Base-by-base conservation (phyloP, 2,797 vertebrate species). In the Acipenser transmontanus region DNA sequence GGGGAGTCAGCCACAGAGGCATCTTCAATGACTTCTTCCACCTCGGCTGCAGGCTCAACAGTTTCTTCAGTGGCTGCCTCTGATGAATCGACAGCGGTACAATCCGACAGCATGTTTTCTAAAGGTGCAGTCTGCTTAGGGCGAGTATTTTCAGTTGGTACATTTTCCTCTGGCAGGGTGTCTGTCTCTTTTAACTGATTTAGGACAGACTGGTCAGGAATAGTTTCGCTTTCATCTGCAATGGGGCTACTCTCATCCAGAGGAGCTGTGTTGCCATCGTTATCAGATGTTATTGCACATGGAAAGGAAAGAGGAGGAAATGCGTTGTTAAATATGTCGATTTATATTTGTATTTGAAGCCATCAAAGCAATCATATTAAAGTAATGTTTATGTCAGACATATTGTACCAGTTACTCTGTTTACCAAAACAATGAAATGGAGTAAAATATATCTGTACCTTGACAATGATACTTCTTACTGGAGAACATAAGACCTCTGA, bases 121-220 rank as follows among this genome's bases (percentile, higher is more conserved):
- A 17, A 14, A 6, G 62, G 4, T 61, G 52, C 47, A 50, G 48
- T 47, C 7, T 57, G 51, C n/a, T 12, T 12, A 5, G 60, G 7
- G 6, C 49, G 50, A 56, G 13, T 47, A 8, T 65, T 54, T 4
- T 66, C 69, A 0, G 70, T 56, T 34, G 62, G 64, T 74, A 76
- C 81, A 7, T 11, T 34, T 34, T 34, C 79, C 0, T 84, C 76
- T 0, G 75, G 74, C 70, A 82, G 67, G 10, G 77, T 71, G 13
- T 83, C 78, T 88, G 85, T 34, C 34, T 34, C 34, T 34, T 34
- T 34, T 34, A 34, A 34, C 34, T 34, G 34, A 34, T 34, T 34
- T 34, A 91, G 74, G 80, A 84, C 85, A 80, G 84, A 79, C 77
- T 89, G 87, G 75, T 86, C 85, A 63, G 85, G 74, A 1, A 88